Percentiles rank a stretch among this genome's conserved stretches.
phyloP scores from a whole-genome alignment of 2,113 vertebrate genomes.

The Jacana jacana region DNA sequence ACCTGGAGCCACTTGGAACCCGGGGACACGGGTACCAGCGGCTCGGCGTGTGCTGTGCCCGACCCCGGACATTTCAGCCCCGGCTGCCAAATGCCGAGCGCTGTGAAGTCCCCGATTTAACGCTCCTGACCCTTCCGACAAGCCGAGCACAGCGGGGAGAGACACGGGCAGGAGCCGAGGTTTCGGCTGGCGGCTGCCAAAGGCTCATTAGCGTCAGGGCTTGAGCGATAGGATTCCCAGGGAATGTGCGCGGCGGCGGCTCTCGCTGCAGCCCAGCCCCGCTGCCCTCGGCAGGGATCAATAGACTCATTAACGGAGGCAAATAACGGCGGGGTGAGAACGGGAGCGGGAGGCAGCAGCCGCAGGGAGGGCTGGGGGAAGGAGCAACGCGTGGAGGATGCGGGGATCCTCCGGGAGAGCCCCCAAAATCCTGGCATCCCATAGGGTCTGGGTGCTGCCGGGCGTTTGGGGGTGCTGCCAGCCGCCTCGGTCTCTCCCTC shows the following conservation, averaged over 20 bases:
- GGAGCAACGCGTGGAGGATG: background rate
- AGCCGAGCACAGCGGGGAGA: background rate
- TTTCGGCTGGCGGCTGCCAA: background rate
- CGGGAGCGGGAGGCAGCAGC: background rate
- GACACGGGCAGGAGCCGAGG: background rate
- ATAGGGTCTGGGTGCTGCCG: background rate
- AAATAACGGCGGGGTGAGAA: background rate
- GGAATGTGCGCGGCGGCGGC: background rate
- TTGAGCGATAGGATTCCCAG: background rate
- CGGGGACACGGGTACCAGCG: background rate
- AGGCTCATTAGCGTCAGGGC: background rate
- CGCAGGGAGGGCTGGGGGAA: background rate
- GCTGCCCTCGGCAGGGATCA: background rate
- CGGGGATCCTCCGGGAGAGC: background rate
- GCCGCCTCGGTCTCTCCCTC: background rate
- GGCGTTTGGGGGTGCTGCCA: background rate
- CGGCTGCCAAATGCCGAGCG: background rate
- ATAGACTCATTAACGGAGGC: background rate
- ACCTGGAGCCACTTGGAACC: background rate
- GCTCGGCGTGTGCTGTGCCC: background rate
- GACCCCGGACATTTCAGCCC: background rate
- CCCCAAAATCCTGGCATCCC: background rate
- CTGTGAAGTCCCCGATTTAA: background rate
- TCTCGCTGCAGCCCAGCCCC: background rate
- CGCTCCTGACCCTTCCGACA: fast-evolving